Base-by-base conservation (phyloP, 2,888 invertebrate species). In the Luperina nickerlii region DNA sequence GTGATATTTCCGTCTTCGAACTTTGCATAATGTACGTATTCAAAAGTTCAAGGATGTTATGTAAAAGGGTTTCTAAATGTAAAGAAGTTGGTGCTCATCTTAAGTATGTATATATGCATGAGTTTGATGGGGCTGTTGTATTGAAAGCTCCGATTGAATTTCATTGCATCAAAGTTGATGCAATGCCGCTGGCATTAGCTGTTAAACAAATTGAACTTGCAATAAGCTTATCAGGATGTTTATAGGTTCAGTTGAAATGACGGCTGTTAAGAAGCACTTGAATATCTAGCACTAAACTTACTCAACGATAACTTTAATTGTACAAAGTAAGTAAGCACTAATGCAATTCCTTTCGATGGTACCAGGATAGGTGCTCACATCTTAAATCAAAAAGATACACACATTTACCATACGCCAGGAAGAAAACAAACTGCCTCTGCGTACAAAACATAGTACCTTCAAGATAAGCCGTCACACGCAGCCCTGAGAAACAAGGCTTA, bases 1-100 rank as follows among this genome's bases (percentile, higher is more conserved):
- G 69, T 82, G 80, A 84, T 88, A 78, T 90, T 90, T 89, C 90
- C 89, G 90, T 81, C 83, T 87, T 82, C 78, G 51, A 77, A 72
- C 71, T 89, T 87, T 85, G 83, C 87, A 87, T 89, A 84, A 78
- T 79, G 71, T 42, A 63, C 76, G 74, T 74, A 76, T 81, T 76
- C 82, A 81, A 78, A 83, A 83, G 85, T 81, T 73, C 75, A 83
- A 77, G 83, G 69, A 80, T 83, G 48, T 87, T 86, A 76, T 63
- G 78, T 75, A 79, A 87, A 86, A 84, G 63, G 76, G 45, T 85
- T 87, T 79, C 87, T 84, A 84, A 84, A 79, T 73, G 72, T 32
- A 82, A 71, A 74, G 57, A 68, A 72, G 54, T 62, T 72, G 67
- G 63, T 62, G 68, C 57, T 69, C 83, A 73, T 82, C 77, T 66